These are phyloP conservation scores for Callochromis pleurospilus DNA, from an alignment of 2,113 vertebrate species.

Conservation along the genomic window DNA sequence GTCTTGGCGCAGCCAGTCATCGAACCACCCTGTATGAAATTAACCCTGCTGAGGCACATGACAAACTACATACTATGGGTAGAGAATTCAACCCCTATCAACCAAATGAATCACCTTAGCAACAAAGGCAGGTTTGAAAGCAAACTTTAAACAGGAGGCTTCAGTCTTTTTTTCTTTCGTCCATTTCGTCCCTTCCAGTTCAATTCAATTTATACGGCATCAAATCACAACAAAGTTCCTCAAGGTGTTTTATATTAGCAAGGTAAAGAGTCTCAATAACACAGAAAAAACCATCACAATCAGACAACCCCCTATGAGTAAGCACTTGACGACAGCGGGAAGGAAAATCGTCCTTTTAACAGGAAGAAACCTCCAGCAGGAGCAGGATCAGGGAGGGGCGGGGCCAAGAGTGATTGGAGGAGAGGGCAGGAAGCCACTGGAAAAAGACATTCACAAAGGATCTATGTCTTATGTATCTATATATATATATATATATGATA, in stretches of 20 bases:
- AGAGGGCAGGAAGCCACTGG: not conserved
- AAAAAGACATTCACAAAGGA: not conserved
- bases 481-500: not conserved
- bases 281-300: not conserved
- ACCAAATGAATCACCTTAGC: not conserved
- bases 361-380: not conserved
- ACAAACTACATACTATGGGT: not conserved
- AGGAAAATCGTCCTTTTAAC: not conserved
- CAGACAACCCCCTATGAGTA: not conserved
- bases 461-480: not conserved
- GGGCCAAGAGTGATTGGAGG: not conserved
- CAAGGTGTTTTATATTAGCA: not conserved
- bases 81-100: not conserved
- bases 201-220: not conserved
- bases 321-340: not conserved
- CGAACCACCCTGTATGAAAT: not conserved
- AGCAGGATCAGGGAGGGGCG: not conserved
- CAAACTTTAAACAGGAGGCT: not conserved
- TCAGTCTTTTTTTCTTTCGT: not conserved
- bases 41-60: not conserved
- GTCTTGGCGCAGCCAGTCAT: not conserved
- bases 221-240: not conserved
- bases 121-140: not conserved
- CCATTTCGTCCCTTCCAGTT: not conserved
- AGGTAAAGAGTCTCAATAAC: not conserved